Conservation (phyloP, 2,113 vertebrate species). For the Thermophis baileyi region DNA sequence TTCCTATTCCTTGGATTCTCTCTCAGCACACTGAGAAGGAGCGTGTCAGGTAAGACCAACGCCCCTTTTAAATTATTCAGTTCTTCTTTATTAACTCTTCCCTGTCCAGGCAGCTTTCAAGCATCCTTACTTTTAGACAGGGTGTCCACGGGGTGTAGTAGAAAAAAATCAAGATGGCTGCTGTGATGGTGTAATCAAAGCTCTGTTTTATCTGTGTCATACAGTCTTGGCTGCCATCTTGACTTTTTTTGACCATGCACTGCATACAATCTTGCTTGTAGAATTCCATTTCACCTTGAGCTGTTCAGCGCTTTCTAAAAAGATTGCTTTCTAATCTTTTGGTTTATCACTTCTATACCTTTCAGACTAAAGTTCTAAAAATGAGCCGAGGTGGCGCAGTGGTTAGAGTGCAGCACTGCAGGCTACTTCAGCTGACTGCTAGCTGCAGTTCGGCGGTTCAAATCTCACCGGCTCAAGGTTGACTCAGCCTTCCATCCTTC, state of each 20-base stretch:
- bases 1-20: no score
- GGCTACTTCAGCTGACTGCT: no score
- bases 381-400: no score
- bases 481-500: no score
- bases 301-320: constrained; percentile 15
- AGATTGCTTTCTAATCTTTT: neutral
- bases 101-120: neutral
- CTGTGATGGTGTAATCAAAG: neutral
- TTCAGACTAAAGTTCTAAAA: constrained; percentile 28
- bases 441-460: no score
- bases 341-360: constrained; percentile 35
- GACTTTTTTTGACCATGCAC: neutral
- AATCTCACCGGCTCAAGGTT: no score
- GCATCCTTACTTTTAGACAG: no score
- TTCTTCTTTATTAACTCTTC: neutral
- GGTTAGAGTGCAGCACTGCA: no score
- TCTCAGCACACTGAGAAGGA: no score
- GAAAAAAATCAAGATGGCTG: neutral
- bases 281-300: constrained; percentile 3
- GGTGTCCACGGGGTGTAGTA: neutral
- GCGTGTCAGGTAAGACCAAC: no score
- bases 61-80: neutral
- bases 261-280: constrained; percentile 17
- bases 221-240: neutral
- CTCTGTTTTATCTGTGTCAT: neutral